A percentile compares a stretch with the other conserved stretches of the same genome.
phyloP scores from a whole-genome alignment of 1,140 invertebrate species.

The Drosophila sturtevanti region DNA sequence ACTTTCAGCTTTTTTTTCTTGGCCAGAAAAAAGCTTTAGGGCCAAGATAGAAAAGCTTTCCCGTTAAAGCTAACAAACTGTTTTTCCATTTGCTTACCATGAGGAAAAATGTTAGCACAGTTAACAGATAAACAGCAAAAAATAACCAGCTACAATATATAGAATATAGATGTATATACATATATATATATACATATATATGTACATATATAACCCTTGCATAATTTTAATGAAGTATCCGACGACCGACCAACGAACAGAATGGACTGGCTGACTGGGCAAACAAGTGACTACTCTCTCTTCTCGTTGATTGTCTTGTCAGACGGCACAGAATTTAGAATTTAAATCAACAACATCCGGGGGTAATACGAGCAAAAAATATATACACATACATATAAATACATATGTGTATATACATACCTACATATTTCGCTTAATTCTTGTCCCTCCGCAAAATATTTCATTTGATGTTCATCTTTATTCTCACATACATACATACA shows the following conservation, averaged over 20 bases:
- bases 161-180: too few relatives aligned
- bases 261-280: too few relatives aligned
- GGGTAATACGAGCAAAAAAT: constrained; percentile 36
- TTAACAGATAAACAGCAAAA: neutral
- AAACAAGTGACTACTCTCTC: constrained; percentile 14
- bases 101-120: constrained; percentile 5
- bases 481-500: constrained; percentile 11
- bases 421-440: constrained; percentile 28
- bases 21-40: constrained; percentile 12
- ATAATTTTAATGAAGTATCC: constrained; percentile 52
- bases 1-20: neutral
- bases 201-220: constrained; percentile 20
- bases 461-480: constrained; percentile 26
- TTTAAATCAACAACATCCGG: constrained; percentile 79
- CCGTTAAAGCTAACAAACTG: constrained; percentile 2
- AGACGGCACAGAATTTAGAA: constrained; percentile 52
- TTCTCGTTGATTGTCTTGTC: constrained; percentile 72
- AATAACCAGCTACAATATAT: neutral
- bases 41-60: neutral
- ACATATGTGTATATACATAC: too few relatives aligned
- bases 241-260: neutral
- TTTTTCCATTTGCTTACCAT: neutral
- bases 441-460: constrained; percentile 32
- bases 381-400: too few relatives aligned
- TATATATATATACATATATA: neutral